These are phyloP conservation scores for Andrena fulva DNA, from an alignment of 2,888 invertebrate genomes.

Conservation along the genomic window DNA sequence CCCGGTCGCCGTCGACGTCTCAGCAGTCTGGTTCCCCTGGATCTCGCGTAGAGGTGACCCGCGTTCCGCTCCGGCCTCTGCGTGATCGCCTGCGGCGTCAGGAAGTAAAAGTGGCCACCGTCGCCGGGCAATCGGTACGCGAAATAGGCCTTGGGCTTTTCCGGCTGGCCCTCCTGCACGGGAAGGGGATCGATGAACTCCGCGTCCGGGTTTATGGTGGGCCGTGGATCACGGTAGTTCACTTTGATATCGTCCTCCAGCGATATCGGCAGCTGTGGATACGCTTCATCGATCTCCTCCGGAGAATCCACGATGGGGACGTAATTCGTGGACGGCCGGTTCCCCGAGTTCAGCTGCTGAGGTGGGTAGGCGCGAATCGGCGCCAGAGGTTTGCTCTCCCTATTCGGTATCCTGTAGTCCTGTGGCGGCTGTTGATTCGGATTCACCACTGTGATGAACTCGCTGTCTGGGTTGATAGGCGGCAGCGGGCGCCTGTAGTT, in stretches of 20 bases:
- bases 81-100: conserved; percentile 89
- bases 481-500: conserved; percentile 90
- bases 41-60: conserved; percentile 76
- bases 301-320: conserved; percentile 71
- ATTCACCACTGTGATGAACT: conserved; percentile 79
- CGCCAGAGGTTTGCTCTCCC: conserved; percentile 15
- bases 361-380: conserved; percentile 55
- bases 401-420: conserved; percentile 58
- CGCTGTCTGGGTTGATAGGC: conserved; percentile 89
- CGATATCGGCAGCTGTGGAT: conserved; percentile 73
- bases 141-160: conserved; percentile 87
- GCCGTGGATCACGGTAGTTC: conserved; percentile 87
- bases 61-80: conserved; percentile 78
- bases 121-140: conserved; percentile 91
- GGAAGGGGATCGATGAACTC: conserved; percentile 86
- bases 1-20: conserved; percentile 77
- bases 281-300: conserved; percentile 59
- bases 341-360: conserved; percentile 40
- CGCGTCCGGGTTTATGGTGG: conserved; percentile 87
- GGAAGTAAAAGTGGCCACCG: conserved; percentile 92
- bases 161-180: conserved; percentile 64
- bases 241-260: conserved; percentile 86
- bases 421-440: conserved; percentile 56
- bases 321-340: conserved; percentile 68
- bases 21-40: conserved; percentile 75